Evolutionary conservation across 2,888 invertebrate genomes (phyloP).

Genomic region (Tetrapedia diversipes): DNA sequence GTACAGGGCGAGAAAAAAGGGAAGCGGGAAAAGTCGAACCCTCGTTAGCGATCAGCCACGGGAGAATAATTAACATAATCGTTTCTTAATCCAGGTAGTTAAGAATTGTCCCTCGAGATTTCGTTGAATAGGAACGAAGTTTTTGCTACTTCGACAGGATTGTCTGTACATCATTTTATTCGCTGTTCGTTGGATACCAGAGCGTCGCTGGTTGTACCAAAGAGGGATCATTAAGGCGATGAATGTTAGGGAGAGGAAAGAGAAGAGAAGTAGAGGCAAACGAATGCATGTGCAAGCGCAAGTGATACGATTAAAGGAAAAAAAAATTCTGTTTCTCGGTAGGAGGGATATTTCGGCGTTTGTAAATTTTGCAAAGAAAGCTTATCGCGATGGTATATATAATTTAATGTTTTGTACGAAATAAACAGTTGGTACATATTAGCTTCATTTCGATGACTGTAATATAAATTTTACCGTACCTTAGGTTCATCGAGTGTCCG

Average conservation of each 20-base stretch:
- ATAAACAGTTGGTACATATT: no score
- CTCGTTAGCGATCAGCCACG: background rate
- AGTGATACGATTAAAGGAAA: background rate
- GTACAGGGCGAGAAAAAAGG: slow-evolving; percentile 10
- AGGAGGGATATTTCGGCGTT: no score
- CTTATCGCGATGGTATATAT: no score
- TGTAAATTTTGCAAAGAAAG: no score
- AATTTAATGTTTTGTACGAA: no score
- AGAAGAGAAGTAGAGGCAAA: background rate
- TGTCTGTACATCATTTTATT: no score
- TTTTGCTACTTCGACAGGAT: background rate
- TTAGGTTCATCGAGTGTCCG: no score
- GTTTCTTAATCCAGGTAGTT: slow-evolving; percentile 19
- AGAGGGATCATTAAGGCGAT: background rate
- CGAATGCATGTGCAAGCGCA: background rate
- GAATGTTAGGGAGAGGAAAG: background rate
- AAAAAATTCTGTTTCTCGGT: no score
- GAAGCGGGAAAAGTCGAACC: slow-evolving; percentile 18
- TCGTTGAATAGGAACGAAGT: background rate
- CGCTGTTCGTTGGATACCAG: background rate
- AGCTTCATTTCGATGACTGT: no score
- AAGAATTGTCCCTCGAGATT: background rate
- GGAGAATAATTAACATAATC: background rate
- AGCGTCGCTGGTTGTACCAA: background rate
- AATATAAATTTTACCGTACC: no score